These are phyloP conservation scores for Knipowitschia caucasica DNA, from an alignment of 2,797 vertebrate species.

Conservation along the genomic window DNA sequence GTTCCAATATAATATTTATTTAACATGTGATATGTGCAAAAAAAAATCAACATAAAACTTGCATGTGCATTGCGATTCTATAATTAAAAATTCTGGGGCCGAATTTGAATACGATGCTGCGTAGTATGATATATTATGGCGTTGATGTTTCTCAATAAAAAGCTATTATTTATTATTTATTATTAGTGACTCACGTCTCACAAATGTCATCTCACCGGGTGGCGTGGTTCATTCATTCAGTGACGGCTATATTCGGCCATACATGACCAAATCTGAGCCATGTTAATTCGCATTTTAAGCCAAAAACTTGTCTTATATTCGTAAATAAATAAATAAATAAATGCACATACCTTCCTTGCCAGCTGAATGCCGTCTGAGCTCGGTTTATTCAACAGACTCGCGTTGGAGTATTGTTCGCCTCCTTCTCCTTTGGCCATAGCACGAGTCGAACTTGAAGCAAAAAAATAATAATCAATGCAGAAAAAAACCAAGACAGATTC, in stretches of 20 bases:
- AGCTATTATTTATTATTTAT: too few relatives aligned
- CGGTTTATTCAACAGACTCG: constrained; percentile 69
- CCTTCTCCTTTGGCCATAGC: constrained; percentile 79
- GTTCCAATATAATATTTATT: not conserved
- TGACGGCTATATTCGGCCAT: accelerated
- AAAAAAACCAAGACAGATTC: not conserved
- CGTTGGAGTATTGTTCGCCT: constrained; percentile 72
- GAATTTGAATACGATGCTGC: not conserved
- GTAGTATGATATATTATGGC: not conserved
- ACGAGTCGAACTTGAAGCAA: constrained; percentile 5
- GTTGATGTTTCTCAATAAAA: not conserved
- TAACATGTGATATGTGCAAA: not conserved
- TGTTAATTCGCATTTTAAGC: not conserved
- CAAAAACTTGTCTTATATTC: too few relatives aligned
- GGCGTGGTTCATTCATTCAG: constrained; percentile 27
- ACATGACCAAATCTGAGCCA: not conserved
- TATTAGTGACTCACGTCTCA: not conserved
- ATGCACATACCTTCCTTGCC: constrained; percentile 58
- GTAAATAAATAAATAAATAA: not conserved
- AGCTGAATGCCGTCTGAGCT: constrained; percentile 45
- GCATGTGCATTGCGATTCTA: too few relatives aligned
- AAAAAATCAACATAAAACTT: too few relatives aligned
- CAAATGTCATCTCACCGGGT: constrained; percentile 12
- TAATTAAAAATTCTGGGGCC: not conserved
- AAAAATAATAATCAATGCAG: not conserved